A percentile compares a stretch with the other conserved stretches of the same genome.
Evolutionary conservation across 64 coral and sea anemone species (phyloP).

Genomic region (Porites australiensis): DNA sequence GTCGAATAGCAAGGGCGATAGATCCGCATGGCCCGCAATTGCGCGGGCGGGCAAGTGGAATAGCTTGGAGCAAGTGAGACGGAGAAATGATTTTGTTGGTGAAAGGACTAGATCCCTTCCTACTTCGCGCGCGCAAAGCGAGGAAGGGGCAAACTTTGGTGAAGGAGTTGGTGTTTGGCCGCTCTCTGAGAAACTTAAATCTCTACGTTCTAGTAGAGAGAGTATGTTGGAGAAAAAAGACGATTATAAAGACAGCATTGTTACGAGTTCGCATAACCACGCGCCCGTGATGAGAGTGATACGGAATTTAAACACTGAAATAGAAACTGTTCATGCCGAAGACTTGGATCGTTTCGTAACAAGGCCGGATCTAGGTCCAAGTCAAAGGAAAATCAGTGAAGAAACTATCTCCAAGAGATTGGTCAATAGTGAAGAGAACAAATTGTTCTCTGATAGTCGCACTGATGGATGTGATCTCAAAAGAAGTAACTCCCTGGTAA

Average conservation of each 20-base stretch:
- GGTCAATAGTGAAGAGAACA: neutral
- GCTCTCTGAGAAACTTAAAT: constrained; percentile 91
- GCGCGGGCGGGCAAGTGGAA: constrained; percentile 87
- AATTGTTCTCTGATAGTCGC: neutral
- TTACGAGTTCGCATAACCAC: neutral
- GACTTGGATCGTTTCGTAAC: neutral
- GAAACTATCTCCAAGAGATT: neutral
- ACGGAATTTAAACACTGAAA: constrained; percentile 31
- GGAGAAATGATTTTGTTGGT: constrained; percentile 76
- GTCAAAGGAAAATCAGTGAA: neutral
- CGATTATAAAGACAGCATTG: neutral
- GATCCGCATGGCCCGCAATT: constrained; percentile 61
- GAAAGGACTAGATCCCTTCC: constrained; percentile 81
- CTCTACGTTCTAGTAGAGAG: constrained; percentile 71
- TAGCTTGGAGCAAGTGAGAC: constrained; percentile 84
- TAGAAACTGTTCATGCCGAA: neutral
- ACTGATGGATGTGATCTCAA: neutral
- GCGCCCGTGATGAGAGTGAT: neutral
- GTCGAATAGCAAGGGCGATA: constrained; percentile 37
- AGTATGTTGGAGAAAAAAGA: constrained; percentile 9
- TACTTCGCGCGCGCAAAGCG: constrained; percentile 77
- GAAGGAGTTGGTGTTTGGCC: constrained; percentile 69
- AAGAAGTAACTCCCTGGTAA: constrained; percentile 33
- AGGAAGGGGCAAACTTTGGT: constrained; percentile 69
- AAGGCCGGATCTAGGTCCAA: neutral